phyloP scores from a whole-genome alignment of 2,797 vertebrate species.

The Molossus alvarezi region DNA sequence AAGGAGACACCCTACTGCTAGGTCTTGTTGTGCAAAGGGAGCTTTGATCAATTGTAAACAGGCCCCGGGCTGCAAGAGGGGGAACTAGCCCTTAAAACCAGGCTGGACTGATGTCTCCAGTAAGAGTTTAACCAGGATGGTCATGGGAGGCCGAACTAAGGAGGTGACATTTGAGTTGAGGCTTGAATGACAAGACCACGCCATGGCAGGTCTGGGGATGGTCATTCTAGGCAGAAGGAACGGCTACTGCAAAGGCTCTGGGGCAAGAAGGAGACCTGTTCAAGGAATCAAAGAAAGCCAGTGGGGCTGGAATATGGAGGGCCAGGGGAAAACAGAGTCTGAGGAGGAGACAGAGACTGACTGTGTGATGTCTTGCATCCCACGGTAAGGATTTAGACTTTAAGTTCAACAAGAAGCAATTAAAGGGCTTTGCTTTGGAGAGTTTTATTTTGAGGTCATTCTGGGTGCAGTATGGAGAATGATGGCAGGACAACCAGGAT shows the following conservation, averaged over 20 bases:
- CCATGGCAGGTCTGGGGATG: neutral
- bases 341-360: neutral
- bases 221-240: neutral
- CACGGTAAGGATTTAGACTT: accelerated
- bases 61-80: neutral
- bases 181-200: neutral
- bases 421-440: neutral
- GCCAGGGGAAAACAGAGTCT: neutral
- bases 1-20: neutral
- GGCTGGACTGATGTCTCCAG: neutral
- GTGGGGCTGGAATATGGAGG: neutral
- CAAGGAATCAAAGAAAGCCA: neutral
- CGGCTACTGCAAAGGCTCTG: neutral
- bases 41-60: neutral
- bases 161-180: neutral
- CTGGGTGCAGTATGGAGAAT: accelerated
- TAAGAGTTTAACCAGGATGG: accelerated
- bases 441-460: neutral
- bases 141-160: neutral
- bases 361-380: neutral
- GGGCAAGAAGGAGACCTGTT: neutral
- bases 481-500: neutral
- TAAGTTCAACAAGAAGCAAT: neutral
- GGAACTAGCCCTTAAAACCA: neutral
- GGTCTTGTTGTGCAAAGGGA: neutral